Evolutionary conservation across 1,140 invertebrate species (phyloP).

Genomic region (Drosophila funebris): DNA sequence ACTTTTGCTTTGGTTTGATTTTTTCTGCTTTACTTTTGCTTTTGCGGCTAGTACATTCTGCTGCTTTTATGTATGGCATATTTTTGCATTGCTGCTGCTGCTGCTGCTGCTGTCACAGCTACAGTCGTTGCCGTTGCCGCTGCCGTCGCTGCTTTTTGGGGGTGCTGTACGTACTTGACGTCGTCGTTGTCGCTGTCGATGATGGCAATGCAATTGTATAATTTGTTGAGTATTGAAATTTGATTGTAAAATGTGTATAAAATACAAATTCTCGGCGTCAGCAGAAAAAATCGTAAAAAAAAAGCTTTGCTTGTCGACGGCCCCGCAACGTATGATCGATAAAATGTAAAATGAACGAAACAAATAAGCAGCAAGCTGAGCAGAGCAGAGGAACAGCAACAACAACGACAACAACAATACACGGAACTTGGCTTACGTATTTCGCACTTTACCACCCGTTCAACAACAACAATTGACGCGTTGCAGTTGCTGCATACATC

Average conservation of each 20-base stretch:
- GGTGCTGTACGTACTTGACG: slow-evolving; percentile 59
- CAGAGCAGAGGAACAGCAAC: slow-evolving; percentile 21
- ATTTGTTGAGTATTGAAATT: slow-evolving; percentile 59
- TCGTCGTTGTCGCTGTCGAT: slow-evolving; percentile 18
- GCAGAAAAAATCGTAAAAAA: slow-evolving; percentile 14
- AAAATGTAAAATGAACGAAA: slow-evolving; percentile 52
- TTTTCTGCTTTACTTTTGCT: slow-evolving; percentile 33
- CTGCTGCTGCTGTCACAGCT: not conserved
- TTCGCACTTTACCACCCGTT: slow-evolving; percentile 31
- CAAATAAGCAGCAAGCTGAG: slow-evolving; percentile 14
- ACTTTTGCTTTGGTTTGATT: slow-evolving; percentile 32
- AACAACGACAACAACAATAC: slow-evolving; percentile 23
- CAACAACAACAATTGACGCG: slow-evolving; percentile 21
- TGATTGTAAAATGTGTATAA: slow-evolving; percentile 43
- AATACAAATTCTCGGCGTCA: slow-evolving; percentile 32
- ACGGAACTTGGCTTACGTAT: slow-evolving; percentile 49
- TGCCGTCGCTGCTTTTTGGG: slow-evolving; percentile 50
- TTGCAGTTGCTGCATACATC: slow-evolving; percentile 22
- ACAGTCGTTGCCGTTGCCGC: slow-evolving; percentile 21
- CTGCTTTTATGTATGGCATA: slow-evolving; percentile 43
- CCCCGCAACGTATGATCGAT: slow-evolving; percentile 69
- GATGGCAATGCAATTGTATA: slow-evolving; percentile 74
- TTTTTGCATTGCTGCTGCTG: slow-evolving; percentile 34
- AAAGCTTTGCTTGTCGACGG: slow-evolving; percentile 22
- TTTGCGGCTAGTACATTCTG: slow-evolving; percentile 23